A percentile compares a stretch with the other conserved stretches of the same genome.
Evolutionary conservation across 2,797 vertebrate species (phyloP).

Genomic region (Sphenopsis melanotis): DNA sequence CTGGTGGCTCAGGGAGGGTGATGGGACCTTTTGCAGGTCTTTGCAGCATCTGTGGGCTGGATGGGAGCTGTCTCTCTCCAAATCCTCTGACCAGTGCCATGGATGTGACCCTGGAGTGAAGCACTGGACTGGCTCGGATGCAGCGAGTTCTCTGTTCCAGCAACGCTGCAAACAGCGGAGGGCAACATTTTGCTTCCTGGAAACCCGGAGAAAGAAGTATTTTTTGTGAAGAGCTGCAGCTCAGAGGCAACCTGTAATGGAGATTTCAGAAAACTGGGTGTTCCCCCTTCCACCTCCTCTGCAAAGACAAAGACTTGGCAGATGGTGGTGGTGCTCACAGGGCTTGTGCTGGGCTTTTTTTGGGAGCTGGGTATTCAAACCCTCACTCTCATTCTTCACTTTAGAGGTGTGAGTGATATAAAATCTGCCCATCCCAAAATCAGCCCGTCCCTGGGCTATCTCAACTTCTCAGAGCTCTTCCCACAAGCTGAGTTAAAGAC

Average conservation of each 20-base stretch:
- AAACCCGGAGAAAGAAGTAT: slow-evolving; percentile 48
- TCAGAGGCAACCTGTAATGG: slow-evolving; percentile 53
- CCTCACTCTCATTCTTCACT: background rate
- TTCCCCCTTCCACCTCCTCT: slow-evolving; percentile 39
- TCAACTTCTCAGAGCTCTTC: slow-evolving; percentile 29
- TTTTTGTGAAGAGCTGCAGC: slow-evolving; percentile 40
- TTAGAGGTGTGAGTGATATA: background rate
- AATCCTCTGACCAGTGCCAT: background rate
- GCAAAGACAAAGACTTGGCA: slow-evolving; percentile 49
- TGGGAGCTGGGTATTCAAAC: background rate
- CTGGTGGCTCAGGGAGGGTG: background rate
- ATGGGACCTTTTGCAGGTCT: background rate
- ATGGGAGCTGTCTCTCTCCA: background rate
- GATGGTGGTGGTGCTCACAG: background rate
- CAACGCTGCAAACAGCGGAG: slow-evolving; percentile 32
- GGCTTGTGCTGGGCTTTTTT: background rate
- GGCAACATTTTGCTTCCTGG: slow-evolving; percentile 64
- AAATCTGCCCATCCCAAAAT: slow-evolving; percentile 6
- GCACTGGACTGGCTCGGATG: accelerated
- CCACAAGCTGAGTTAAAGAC: background rate
- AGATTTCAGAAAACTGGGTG: slow-evolving; percentile 35
- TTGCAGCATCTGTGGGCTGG: background rate
- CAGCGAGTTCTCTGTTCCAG: background rate
- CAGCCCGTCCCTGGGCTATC: background rate
- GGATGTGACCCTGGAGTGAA: background rate